These are phyloP conservation scores for Rhadina sibilatrix DNA, from an alignment of 2,113 vertebrate genomes.

Conservation along the genomic window DNA sequence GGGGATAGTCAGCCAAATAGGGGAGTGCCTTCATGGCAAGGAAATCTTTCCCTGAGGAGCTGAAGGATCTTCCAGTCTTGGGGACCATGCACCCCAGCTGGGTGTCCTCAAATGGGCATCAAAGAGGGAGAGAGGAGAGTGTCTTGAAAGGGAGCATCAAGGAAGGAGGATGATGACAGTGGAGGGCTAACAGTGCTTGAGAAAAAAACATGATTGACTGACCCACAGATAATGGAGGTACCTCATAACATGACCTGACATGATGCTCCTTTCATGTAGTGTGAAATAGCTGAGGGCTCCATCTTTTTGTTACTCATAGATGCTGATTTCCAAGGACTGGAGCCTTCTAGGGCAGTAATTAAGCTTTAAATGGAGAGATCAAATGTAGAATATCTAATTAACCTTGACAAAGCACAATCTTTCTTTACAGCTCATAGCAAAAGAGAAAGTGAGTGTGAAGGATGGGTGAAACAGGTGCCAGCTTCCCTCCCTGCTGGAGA, in stretches of 20 bases:
- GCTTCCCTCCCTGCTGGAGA: neutral
- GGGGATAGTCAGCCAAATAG: neutral
- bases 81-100: neutral
- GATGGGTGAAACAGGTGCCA: neutral
- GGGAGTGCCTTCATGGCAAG: neutral
- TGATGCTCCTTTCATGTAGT: neutral
- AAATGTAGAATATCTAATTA: conserved; percentile 25
- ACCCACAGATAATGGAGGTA: neutral
- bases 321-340: neutral
- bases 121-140: neutral
- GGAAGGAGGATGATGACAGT: neutral
- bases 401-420: neutral
- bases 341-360: conserved; percentile 23
- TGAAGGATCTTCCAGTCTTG: neutral
- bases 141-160: neutral
- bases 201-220: neutral
- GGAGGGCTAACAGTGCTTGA: neutral
- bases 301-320: neutral
- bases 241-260: neutral
- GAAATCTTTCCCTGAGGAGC: neutral
- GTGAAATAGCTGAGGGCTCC: neutral
- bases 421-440: neutral
- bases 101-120: neutral
- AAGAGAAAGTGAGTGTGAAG: neutral
- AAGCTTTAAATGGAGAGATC: neutral